Percentiles rank a stretch among this genome's conserved stretches.
These are phyloP conservation scores for Bombus balteatus DNA, from an alignment of 1,140 invertebrate genomes.

Conservation along the genomic window DNA sequence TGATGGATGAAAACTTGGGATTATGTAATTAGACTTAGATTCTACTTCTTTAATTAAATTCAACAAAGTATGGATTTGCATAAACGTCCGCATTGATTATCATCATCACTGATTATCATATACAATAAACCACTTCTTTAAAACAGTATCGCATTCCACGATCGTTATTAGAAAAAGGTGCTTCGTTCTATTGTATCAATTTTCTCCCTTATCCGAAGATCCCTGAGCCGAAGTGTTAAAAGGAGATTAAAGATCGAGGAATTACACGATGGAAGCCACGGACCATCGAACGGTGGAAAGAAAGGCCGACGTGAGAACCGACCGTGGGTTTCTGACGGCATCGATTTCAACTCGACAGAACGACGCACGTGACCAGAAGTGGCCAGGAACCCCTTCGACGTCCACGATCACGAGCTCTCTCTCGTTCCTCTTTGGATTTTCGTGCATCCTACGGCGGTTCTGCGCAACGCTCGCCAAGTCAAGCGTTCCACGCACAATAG, in stretches of 20 bases:
- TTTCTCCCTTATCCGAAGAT: neutral
- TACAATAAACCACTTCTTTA: too few relatives aligned
- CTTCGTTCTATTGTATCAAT: neutral
- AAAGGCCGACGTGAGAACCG: slow-evolving; percentile 60
- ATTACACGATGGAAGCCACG: neutral
- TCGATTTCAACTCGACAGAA: slow-evolving; percentile 63
- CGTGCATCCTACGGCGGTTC: slow-evolving; percentile 55
- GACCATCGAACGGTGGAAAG: slow-evolving; percentile 29
- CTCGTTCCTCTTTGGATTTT: slow-evolving; percentile 40
- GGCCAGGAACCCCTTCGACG: slow-evolving; percentile 57
- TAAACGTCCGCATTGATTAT: too few relatives aligned
- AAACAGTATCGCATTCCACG: neutral
- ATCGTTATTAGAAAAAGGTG: neutral
- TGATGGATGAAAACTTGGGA: too few relatives aligned
- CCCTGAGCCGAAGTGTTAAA: neutral
- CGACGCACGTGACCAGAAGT: slow-evolving; percentile 64
- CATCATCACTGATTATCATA: neutral
- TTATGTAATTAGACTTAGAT: too few relatives aligned
- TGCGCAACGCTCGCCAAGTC: slow-evolving; percentile 77
- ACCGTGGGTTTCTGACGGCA: slow-evolving; percentile 59
- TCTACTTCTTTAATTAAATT: neutral
- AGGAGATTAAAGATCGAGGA: slow-evolving; percentile 34
- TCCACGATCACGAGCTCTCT: neutral
- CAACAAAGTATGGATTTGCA: neutral
- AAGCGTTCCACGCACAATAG: slow-evolving; percentile 80